A percentile compares a stretch with the other conserved stretches of the same genome.
Conservation (phyloP, 2,888 invertebrate genomes). For the Ormyrus nitidulus region DNA sequence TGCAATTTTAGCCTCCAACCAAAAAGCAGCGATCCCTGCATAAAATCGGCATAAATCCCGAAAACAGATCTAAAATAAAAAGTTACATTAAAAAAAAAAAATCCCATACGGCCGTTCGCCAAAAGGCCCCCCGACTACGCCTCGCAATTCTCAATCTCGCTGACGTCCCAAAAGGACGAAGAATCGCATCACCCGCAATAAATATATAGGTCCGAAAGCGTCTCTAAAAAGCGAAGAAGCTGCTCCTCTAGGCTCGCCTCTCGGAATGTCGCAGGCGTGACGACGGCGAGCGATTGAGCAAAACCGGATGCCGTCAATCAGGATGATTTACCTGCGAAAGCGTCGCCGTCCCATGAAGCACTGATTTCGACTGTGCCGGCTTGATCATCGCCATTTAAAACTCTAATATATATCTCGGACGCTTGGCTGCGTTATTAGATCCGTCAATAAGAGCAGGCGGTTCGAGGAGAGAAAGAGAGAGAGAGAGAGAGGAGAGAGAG, state of each 20-base stretch:
- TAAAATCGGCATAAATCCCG: no score
- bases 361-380: constrained; percentile 56
- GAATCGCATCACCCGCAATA: background rate
- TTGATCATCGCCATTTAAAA: constrained; percentile 35
- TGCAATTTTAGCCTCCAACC: no score
- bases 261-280: constrained; percentile 69
- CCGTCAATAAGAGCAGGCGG: constrained; percentile 57
- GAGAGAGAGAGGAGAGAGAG: background rate
- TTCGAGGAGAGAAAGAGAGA: background rate
- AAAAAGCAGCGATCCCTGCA: no score
- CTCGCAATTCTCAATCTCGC: no score
- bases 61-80: no score
- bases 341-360: constrained; percentile 66
- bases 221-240: constrained; percentile 19
- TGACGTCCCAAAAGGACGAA: no score
- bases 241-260: constrained; percentile 51
- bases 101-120: no score
- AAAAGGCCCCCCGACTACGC: no score
- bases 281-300: constrained; percentile 65
- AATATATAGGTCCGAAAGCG: background rate
- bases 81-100: no score
- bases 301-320: constrained; percentile 71
- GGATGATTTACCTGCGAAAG: constrained; percentile 67
- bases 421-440: constrained; percentile 60
- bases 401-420: background rate